Percentiles rank a stretch among this genome's conserved stretches.
phyloP scores from a whole-genome alignment of 2,797 vertebrate species.

The Linurgus olivaceus region DNA sequence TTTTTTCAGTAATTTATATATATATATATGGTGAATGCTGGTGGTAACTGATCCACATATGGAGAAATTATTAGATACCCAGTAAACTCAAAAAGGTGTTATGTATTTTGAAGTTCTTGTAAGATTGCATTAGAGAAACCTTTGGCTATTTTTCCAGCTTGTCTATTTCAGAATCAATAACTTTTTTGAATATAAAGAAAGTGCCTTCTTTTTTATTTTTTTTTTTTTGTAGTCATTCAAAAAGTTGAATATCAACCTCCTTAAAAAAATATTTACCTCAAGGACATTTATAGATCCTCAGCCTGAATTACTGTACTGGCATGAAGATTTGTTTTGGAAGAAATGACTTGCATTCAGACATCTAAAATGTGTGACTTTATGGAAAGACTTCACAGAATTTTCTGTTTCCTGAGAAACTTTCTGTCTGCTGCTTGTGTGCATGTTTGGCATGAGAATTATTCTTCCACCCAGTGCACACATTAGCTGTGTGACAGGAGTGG shows the following conservation, averaged over 20 bases:
- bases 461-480: background rate
- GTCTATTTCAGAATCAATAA: background rate
- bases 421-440: background rate
- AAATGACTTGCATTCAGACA: conserved; percentile 12
- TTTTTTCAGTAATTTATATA: background rate
- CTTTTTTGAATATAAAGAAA: background rate
- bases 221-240: background rate
- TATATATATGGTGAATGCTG: background rate
- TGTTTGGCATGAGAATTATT: conserved; percentile 19
- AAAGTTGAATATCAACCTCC: background rate
- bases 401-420: conserved; percentile 3
- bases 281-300: background rate
- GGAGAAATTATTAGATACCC: background rate
- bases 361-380: background rate
- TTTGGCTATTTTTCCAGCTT: background rate
- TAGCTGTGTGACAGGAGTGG: background rate
- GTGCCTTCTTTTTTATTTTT: background rate
- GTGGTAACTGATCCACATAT: background rate
- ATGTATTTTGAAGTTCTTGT: background rate
- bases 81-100: background rate
- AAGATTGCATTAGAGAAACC: background rate
- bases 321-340: background rate
- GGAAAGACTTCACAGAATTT: conserved; percentile 1
- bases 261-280: conserved; percentile 21
- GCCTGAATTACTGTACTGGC: background rate